phyloP scores from a whole-genome alignment of 2,888 invertebrate genomes.

The Aphodius granarius region DNA sequence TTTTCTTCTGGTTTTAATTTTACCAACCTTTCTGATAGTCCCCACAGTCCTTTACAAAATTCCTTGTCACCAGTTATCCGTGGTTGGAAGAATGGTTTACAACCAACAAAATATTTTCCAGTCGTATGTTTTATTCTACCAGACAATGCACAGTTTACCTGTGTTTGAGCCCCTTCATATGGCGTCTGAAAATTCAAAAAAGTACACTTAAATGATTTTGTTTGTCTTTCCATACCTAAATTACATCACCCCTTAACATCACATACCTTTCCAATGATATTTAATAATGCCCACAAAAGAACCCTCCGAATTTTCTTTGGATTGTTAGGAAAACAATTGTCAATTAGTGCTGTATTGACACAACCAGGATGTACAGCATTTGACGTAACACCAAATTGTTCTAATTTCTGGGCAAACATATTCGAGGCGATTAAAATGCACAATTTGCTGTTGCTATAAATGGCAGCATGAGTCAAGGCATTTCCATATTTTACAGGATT shows the following conservation, averaged over 20 bases:
- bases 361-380: constrained; percentile 49
- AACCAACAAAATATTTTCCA: constrained; percentile 35
- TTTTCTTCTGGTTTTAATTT: constrained; percentile 19
- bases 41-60: constrained; percentile 33
- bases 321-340: background rate
- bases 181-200: background rate
- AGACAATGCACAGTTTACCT: constrained; percentile 31
- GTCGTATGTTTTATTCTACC: constrained; percentile 27
- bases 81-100: constrained; percentile 25
- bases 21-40: constrained; percentile 31
- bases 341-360: constrained; percentile 37
- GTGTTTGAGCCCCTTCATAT: constrained; percentile 33
- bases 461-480: constrained; percentile 20
- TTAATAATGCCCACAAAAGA: background rate
- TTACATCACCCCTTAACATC: too few relatives aligned
- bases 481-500: background rate
- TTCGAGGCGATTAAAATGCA: constrained; percentile 46
- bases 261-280: background rate
- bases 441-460: constrained; percentile 48
- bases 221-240: too few relatives aligned
- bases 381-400: constrained; percentile 44
- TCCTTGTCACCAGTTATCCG: constrained; percentile 20
- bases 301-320: background rate
- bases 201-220: background rate
- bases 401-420: constrained; percentile 45